phyloP scores from a whole-genome alignment of 2,888 invertebrate species.

The Andrena camellia region DNA sequence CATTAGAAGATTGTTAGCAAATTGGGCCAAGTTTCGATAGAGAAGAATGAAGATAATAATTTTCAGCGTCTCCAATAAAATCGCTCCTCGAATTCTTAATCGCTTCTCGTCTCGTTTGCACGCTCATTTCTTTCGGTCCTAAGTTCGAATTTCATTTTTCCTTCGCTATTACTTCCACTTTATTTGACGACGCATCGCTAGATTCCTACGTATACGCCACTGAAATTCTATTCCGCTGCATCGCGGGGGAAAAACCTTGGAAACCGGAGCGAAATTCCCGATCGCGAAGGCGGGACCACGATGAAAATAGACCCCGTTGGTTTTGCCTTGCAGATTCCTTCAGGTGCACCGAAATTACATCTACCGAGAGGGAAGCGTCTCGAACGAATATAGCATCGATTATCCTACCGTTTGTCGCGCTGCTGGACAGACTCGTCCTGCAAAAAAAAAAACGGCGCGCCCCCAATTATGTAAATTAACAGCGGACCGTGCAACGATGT shows the following conservation, averaged over 20 bases:
- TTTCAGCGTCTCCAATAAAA: too few relatives aligned
- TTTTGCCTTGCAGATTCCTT: constrained; percentile 62
- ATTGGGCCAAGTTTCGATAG: too few relatives aligned
- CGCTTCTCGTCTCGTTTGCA: not conserved
- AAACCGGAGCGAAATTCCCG: constrained; percentile 40
- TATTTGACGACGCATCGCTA: too few relatives aligned
- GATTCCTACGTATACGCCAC: constrained; percentile 11
- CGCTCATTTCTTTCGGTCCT: too few relatives aligned
- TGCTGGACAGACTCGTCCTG: constrained; percentile 1
- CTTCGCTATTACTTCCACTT: not conserved
- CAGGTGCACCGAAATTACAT: constrained; percentile 51
- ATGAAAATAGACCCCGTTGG: constrained; percentile 42
- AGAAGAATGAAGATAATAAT: not conserved
- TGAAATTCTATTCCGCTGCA: constrained; percentile 13
- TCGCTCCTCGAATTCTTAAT: too few relatives aligned
- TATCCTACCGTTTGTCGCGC: constrained; percentile 41
- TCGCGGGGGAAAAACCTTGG: constrained; percentile 18
- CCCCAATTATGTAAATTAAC: constrained; percentile 61
- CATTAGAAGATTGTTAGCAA: too few relatives aligned
- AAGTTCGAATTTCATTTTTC: not conserved
- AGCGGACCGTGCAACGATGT: constrained; percentile 39
- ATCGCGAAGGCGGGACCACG: constrained; percentile 38
- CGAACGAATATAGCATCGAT: constrained; percentile 46
- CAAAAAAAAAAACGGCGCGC: constrained; percentile 24
- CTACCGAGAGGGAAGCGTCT: constrained; percentile 29